Evolutionary conservation across 35 echinoderm and acorn worm genomes (phyloP).

Genomic region (Ophioderma brevispina): DNA sequence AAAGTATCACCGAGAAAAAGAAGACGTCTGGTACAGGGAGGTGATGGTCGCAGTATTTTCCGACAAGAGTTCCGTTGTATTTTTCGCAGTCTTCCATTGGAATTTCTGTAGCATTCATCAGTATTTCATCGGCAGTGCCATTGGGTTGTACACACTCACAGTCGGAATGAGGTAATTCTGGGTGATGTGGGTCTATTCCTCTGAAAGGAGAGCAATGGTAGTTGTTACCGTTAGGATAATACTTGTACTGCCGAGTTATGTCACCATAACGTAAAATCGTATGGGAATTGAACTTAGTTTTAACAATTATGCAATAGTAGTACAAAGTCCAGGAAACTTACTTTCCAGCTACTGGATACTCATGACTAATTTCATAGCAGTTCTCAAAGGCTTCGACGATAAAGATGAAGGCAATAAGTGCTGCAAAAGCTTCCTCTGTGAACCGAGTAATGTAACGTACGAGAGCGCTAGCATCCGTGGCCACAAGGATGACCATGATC

Average conservation of each 20-base stretch:
- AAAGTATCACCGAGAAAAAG: constrained; percentile 74
- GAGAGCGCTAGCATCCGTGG: constrained; percentile 87
- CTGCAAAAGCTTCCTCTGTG: constrained; percentile 89
- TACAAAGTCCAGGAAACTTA: too few species aligned
- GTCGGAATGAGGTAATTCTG: constrained; percentile 10
- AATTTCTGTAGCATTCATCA: constrained; percentile 47
- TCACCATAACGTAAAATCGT: too few species aligned
- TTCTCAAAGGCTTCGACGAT: constrained; percentile 95
- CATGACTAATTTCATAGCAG: constrained; percentile 72
- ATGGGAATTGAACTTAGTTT: too few species aligned
- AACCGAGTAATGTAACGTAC: constrained; percentile 92
- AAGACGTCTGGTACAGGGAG: constrained; percentile 80
- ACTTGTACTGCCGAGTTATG: too few species aligned
- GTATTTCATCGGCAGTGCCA: constrained; percentile 4
- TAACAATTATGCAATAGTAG: too few species aligned
- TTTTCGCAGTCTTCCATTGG: constrained; percentile 55
- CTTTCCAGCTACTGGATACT: constrained; percentile 75
- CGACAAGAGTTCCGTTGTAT: constrained; percentile 56
- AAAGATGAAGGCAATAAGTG: constrained; percentile 96
- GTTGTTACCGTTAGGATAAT: too few species aligned
- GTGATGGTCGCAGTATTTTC: constrained; percentile 50
- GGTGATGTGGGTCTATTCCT: background rate
- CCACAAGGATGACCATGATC: constrained; percentile 76
- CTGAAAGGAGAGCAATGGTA: background rate
- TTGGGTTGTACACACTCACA: constrained; percentile 66